A percentile compares a stretch with the other conserved stretches of the same genome.
phyloP scores from a whole-genome alignment of 64 coral and sea anemone species.

The Acropora yongei region DNA sequence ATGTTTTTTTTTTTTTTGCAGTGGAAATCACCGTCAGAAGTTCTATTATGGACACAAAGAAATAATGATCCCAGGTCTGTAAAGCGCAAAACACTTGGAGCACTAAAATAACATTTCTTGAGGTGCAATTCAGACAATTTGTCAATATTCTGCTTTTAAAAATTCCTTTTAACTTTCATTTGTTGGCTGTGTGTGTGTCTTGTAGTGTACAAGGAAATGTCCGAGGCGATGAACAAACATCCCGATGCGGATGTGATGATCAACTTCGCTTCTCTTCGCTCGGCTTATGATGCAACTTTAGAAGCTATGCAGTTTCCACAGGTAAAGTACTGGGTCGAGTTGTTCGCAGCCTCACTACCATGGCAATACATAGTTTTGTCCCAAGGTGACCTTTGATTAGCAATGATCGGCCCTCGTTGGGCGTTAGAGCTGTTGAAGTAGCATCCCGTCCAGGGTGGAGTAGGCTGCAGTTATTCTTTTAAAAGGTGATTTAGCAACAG shows the following conservation, averaged over 20 bases:
- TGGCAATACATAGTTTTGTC: no score
- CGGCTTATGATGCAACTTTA: slow-evolving; percentile 93
- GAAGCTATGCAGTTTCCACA: slow-evolving; percentile 89
- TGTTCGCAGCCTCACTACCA: no score
- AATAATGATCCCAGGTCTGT: slow-evolving; percentile 98
- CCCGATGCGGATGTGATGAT: slow-evolving; percentile 87
- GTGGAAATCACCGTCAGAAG: slow-evolving; percentile 96
- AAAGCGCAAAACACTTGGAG: neutral
- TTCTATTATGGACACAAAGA: slow-evolving; percentile 99
- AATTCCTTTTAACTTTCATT: neutral
- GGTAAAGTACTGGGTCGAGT: neutral
- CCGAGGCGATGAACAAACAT: slow-evolving; percentile 92
- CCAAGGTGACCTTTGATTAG: no score
- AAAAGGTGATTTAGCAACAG: no score
- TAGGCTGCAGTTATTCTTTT: no score
- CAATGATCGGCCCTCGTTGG: no score
- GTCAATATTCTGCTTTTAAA: neutral
- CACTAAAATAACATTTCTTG: neutral
- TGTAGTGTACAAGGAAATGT: slow-evolving; percentile 96
- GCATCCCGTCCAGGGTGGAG: no score
- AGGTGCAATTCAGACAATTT: neutral
- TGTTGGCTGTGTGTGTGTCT: neutral
- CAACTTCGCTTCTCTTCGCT: slow-evolving; percentile 94
- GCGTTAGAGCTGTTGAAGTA: neutral
- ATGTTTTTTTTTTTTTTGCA: slow-evolving; percentile 18